phyloP scores from a whole-genome alignment of 1,140 invertebrate genomes.

The Drosophila nikananu region DNA sequence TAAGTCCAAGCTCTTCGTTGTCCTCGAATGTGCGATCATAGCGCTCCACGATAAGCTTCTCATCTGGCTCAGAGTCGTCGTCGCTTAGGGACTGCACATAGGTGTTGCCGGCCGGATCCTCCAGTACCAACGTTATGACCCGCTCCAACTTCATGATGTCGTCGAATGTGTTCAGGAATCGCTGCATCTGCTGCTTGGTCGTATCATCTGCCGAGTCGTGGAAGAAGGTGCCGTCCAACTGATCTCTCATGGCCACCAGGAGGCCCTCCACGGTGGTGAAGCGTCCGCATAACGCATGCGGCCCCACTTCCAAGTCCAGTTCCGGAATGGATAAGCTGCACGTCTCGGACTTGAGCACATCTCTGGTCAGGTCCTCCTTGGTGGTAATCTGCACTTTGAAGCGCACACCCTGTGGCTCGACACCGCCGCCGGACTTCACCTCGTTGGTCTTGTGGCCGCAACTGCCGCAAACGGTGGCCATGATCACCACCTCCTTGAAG shows the following conservation, averaged over 20 bases:
- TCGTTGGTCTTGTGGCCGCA: slow-evolving; percentile 97
- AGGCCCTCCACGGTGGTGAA: slow-evolving; percentile 98
- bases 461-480: slow-evolving; percentile 96
- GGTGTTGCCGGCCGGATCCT: slow-evolving; percentile 99
- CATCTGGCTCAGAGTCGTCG: slow-evolving; percentile 89
- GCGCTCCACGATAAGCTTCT: slow-evolving; percentile 90
- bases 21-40: slow-evolving; percentile 96
- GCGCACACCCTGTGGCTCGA: slow-evolving; percentile 93
- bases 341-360: slow-evolving; percentile 98
- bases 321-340: slow-evolving; percentile 95
- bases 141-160: slow-evolving; percentile 89
- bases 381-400: slow-evolving; percentile 92
- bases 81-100: slow-evolving; percentile 95
- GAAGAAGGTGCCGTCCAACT: slow-evolving; percentile 90
- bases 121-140: slow-evolving; percentile 92
- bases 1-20: slow-evolving; percentile 97
- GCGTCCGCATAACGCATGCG: slow-evolving; percentile 94
- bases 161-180: slow-evolving; percentile 90
- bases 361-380: slow-evolving; percentile 94
- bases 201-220: slow-evolving; percentile 90
- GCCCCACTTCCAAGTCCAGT: slow-evolving; percentile 94
- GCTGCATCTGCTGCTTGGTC: slow-evolving; percentile 84
- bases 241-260: slow-evolving; percentile 89
- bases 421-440: slow-evolving; percentile 97
- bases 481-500: slow-evolving; percentile 99